A percentile compares a stretch with the other conserved stretches of the same genome.
phyloP scores from a whole-genome alignment of 2,113 vertebrate species.

The Nestor notabilis region DNA sequence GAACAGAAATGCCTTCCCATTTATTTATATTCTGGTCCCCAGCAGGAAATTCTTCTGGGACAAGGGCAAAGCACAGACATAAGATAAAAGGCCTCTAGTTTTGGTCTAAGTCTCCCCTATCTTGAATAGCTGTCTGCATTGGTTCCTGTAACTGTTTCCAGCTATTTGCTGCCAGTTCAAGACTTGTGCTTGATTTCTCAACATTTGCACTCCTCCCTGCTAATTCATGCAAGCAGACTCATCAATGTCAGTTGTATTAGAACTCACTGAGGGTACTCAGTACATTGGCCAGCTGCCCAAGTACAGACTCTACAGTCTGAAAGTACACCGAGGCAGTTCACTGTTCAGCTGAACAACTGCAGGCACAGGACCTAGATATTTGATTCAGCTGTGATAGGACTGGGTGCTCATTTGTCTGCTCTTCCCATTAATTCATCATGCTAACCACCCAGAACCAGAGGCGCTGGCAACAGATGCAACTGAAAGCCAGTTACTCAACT shows the following conservation, averaged over 20 bases:
- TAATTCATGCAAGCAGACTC: not conserved
- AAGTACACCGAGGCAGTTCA: not conserved
- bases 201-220: not conserved
- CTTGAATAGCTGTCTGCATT: accelerated
- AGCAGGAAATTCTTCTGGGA: not conserved
- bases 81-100: not conserved
- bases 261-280: not conserved
- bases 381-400: not conserved
- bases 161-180: not conserved
- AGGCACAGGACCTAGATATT: not conserved
- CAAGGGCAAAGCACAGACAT: not conserved
- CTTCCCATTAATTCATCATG: not conserved
- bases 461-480: not conserved
- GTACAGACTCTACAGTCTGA: not conserved
- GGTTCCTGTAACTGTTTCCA: not conserved
- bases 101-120: not conserved
- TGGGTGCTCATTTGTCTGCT: not conserved
- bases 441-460: not conserved
- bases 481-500: not conserved
- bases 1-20: not conserved
- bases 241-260: not conserved
- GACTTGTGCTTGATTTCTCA: not conserved
- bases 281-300: not conserved
- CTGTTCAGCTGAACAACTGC: not conserved
- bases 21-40: not conserved